Evolutionary conservation across 1,140 invertebrate genomes (phyloP).

Genomic region (Nixonia krombeini): DNA sequence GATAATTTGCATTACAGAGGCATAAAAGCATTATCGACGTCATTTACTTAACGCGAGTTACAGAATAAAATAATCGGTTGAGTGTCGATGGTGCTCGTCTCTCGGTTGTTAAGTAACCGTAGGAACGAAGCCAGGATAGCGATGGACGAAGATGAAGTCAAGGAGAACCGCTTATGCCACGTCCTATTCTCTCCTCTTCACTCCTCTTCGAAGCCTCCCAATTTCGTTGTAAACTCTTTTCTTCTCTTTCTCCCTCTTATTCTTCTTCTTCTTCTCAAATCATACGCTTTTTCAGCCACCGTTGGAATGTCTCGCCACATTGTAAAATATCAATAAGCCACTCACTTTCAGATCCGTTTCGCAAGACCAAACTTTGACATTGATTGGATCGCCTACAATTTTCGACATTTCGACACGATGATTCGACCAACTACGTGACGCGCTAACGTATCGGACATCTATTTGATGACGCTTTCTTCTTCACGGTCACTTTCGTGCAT

Average conservation of each 20-base stretch:
- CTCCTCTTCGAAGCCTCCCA: slow-evolving; percentile 21
- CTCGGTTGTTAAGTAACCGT: slow-evolving; percentile 39
- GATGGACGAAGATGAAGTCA: slow-evolving; percentile 58
- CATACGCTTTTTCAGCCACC: not conserved
- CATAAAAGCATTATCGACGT: slow-evolving; percentile 33
- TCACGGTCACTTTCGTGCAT: not conserved
- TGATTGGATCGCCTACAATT: too few relatives aligned
- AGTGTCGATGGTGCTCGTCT: slow-evolving; percentile 21
- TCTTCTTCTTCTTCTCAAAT: slow-evolving; percentile 16
- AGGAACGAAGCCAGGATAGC: slow-evolving; percentile 45
- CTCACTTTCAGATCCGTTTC: not conserved
- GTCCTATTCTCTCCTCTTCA: slow-evolving; percentile 15
- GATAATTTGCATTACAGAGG: slow-evolving; percentile 23
- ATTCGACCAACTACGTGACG: too few relatives aligned
- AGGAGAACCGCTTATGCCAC: slow-evolving; percentile 62
- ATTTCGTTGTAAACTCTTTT: slow-evolving; percentile 17
- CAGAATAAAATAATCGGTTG: slow-evolving; percentile 36
- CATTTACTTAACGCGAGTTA: slow-evolving; percentile 39
- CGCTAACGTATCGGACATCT: not conserved
- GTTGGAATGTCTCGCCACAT: slow-evolving; percentile 6
- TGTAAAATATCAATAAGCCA: slow-evolving; percentile 3
- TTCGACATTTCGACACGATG: too few relatives aligned
- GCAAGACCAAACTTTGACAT: too few relatives aligned
- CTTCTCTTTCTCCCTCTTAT: not conserved
- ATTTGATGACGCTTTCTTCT: slow-evolving; percentile 17